Base-by-base conservation (phyloP, 2,797 vertebrate species). In the Sebastes flavidus region DNA sequence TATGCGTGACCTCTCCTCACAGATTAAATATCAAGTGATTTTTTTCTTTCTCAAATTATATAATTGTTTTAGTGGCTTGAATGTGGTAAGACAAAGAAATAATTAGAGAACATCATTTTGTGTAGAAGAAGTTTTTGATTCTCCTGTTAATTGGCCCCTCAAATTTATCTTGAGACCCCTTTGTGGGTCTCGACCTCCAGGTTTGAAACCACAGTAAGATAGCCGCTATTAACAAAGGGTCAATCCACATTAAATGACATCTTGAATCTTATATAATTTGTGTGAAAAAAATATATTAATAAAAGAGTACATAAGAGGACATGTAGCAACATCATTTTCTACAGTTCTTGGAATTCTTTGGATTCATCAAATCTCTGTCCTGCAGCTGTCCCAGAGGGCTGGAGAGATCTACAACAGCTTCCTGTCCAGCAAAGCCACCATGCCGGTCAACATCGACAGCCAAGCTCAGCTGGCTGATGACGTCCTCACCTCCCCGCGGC, bases 401-500 rank as follows among this genome's bases (percentile, higher is more conserved):
- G 96, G 97, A 2, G 99, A 99, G 92, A 99, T 99, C 92, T 99
- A 99, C 95, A 97, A 96, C 92, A 98, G 96, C 82, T 99, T 99
- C 91, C 94, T 99, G 91, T 98, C 98, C 92, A 99, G 98, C 94
- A 98, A 98, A 87, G 98, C 99, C 90, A 98, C 97, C 82, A 99
- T 97, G 25, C 99, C 99, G 0, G 98, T 99, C 91, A 99, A 99
- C 94, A 99, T 99, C 16, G 99, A 99, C 91, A 99, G 98, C 93
- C 98, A 99, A 85, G 98, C 98, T 30, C 98, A 99, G 94, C 68
- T 99, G 94, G 98, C 98, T 0, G 98, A 99, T 4, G 98, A 99
- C 85, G 96, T 98, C 81, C 98, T 99, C 88, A 97, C 96, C 8
- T 97, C 98, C 6, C 99, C 98, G 0, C 96, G 97, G 77, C 98